These are phyloP conservation scores for Drosophila pseudoananassae DNA, from an alignment of 1,140 invertebrate genomes.

Conservation along the genomic window DNA sequence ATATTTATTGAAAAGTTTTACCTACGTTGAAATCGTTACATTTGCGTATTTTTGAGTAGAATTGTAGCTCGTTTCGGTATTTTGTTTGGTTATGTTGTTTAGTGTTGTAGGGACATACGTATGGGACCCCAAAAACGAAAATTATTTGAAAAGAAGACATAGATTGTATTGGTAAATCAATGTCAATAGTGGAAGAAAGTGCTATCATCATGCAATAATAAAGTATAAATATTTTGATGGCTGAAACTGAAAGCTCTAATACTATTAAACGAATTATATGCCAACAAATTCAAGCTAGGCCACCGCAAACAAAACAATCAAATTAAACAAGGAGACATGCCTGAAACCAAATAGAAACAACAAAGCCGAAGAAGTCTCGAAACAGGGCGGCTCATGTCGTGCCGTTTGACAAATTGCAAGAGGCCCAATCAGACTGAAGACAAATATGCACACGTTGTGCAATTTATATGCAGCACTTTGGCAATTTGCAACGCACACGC, in stretches of 20 bases:
- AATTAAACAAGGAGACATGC: constrained; percentile 21
- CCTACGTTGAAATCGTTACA: constrained; percentile 59
- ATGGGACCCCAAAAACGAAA: constrained; percentile 46
- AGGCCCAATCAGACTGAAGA: constrained; percentile 49
- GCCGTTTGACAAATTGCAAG: constrained; percentile 36
- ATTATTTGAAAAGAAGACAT: constrained; percentile 52
- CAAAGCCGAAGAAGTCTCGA: background rate
- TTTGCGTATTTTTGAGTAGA: constrained; percentile 27
- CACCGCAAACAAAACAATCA: constrained; percentile 2
- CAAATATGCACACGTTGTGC: constrained; percentile 61
- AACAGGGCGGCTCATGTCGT: background rate
- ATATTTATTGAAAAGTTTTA: constrained; percentile 59
- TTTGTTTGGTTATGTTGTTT: constrained; percentile 37
- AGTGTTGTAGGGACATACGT: constrained; percentile 24
- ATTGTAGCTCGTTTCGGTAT: constrained; percentile 10
- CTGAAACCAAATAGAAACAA: constrained; percentile 7
- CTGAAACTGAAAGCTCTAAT: background rate
- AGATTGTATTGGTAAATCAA: constrained; percentile 14
- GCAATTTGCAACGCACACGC: constrained; percentile 46
- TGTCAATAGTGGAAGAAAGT: background rate
- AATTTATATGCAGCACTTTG: constrained; percentile 69
- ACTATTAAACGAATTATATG: background rate
- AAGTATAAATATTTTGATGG: background rate
- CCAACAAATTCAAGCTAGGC: background rate
- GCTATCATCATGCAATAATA: constrained; percentile 6